Base-by-base conservation (phyloP, 2,888 invertebrate species). In the Rutpela maculata region DNA sequence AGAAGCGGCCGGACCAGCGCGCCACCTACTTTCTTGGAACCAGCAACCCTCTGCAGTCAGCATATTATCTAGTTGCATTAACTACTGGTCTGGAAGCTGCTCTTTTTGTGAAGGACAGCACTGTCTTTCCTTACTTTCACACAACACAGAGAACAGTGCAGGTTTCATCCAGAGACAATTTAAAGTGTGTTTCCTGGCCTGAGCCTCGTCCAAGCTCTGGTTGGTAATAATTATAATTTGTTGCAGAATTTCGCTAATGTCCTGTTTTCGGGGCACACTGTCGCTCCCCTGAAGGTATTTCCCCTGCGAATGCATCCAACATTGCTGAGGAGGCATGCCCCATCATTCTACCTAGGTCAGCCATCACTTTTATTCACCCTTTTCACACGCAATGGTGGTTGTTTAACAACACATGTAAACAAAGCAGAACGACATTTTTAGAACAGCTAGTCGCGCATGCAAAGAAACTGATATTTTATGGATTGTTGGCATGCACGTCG, bases 91-190 rank as follows among this genome's bases (percentile, higher is more conserved):
- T 89, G 98, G 98, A 3, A 98, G 98, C 89, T 99, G 89, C 99
- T 98, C 89, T 99, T 98, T 91, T 99, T 99, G 91, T 98, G 88
- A 98, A 94, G 85, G 98, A 98, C 86, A 99, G 92, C 22, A 98
- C 98, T 95, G 98, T 93, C 99, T 99, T 91, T 99, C 99, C 93
- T 99, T 99, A 89, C 99, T 99, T 93, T 99, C 99, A 91, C 99
- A 99, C 80, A 99, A 92, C 81, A 99, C 99, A 85, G 98, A 98
- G 93, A 99, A 99, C 86, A 99, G 92, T 73, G 99, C 99, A 87
- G 98, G 98, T 91, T 99, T 99, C 98, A 99, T 98, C 90, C 99
- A 95, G 91, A 99, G 90, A 98, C 98, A 90, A n/a, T 99, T 98
- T 83, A 99, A 92, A 76, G 98, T 98, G 91, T 99, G 98, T 92